These are phyloP conservation scores for Masticophis lateralis DNA, from an alignment of 2,797 vertebrate genomes.

Conservation along the genomic window DNA sequence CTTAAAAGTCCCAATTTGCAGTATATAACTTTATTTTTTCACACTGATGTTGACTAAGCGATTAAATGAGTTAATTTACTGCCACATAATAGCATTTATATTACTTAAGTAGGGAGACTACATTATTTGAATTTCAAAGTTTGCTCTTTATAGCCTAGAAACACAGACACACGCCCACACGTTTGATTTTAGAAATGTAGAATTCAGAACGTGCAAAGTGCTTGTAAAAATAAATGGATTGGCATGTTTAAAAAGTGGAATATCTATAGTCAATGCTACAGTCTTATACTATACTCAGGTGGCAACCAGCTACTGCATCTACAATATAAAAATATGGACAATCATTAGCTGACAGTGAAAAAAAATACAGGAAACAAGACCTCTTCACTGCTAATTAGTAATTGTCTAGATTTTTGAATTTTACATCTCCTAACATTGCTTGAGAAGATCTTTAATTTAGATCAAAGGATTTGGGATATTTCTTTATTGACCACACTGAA, in stretches of 20 bases:
- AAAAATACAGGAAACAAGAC: not conserved
- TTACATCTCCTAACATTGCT: not conserved
- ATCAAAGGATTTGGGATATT: no score
- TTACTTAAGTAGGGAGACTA: not conserved
- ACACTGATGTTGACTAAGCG: not conserved
- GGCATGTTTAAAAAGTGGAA: not conserved
- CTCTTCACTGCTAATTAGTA: not conserved
- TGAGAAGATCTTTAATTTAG: not conserved
- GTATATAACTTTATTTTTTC: not conserved
- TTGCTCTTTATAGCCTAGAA: not conserved
- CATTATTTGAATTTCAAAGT: not conserved
- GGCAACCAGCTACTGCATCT: not conserved
- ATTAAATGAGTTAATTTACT: not conserved
- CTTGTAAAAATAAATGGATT: not conserved
- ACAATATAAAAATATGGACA: not conserved
- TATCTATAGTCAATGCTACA: not conserved
- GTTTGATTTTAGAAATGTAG: not conserved
- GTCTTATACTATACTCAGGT: not conserved
- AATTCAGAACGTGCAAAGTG: not conserved
- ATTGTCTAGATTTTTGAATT: not conserved
- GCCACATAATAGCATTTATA: not conserved
- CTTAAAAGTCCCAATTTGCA: not conserved
- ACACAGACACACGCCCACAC: no score
- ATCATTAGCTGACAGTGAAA: not conserved
- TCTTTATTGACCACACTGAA: not conserved